These are phyloP conservation scores for Aquatica leii DNA, from an alignment of 2,888 invertebrate species.

Conservation along the genomic window DNA sequence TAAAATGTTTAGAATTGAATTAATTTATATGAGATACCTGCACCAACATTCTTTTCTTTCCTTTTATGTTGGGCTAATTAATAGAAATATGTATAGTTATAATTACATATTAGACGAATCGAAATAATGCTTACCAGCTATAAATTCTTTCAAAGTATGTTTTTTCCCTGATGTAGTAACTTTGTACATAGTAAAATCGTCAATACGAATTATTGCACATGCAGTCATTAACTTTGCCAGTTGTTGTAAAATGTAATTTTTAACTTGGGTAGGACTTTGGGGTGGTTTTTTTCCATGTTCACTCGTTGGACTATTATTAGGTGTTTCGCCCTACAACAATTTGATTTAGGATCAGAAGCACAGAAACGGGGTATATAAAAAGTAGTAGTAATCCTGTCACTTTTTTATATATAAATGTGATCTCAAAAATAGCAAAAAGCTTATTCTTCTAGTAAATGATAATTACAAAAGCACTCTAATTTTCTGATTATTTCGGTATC, in stretches of 20 bases:
- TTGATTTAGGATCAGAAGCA: too few relatives aligned
- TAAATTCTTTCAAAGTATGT: conserved; percentile 80
- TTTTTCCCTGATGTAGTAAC: conserved; percentile 81
- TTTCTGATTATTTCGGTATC: too few relatives aligned
- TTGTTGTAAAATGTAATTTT: conserved; percentile 75
- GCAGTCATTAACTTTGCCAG: conserved; percentile 90
- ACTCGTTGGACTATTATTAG: conserved; percentile 20
- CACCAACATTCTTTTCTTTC: conserved; percentile 60
- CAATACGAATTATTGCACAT: conserved; percentile 87
- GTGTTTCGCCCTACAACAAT: conserved; percentile 7
- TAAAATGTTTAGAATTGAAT: too few relatives aligned
- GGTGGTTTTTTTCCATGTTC: conserved; percentile 40
- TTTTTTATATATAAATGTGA: too few relatives aligned
- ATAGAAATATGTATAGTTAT: conserved; percentile 39
- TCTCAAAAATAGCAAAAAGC: too few relatives aligned
- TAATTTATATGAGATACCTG: too few relatives aligned
- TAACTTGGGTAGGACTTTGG: conserved; percentile 62
- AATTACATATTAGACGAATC: neutral
- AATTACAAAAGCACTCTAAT: too few relatives aligned
- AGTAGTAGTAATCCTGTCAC: too few relatives aligned
- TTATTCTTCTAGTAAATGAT: too few relatives aligned
- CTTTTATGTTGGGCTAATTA: conserved; percentile 65
- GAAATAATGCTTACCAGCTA: conserved; percentile 66
- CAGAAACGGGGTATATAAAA: too few relatives aligned
- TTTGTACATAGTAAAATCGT: conserved; percentile 89